Conservation (phyloP, 2,113 vertebrate genomes). For the Brienomyrus longianalis region DNA sequence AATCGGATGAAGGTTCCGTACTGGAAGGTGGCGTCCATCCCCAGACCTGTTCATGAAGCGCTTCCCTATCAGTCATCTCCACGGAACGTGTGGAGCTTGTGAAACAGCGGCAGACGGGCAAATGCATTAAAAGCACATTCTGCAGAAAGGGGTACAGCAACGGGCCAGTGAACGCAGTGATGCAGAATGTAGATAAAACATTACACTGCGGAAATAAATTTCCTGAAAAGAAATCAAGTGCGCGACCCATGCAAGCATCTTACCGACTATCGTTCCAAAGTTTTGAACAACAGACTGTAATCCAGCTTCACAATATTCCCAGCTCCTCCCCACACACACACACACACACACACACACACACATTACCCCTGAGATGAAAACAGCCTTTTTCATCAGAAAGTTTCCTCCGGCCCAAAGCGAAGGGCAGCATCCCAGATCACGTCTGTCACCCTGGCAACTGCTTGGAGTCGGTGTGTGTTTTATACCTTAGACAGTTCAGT, state of each 20-base stretch:
- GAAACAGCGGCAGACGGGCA: not conserved
- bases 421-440: not conserved
- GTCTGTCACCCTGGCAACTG: slow-evolving; percentile 9
- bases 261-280: not conserved
- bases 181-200: not conserved
- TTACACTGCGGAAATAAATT: not conserved
- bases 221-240: slow-evolving; percentile 1
- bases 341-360: too few species aligned
- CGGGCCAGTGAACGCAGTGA: not conserved
- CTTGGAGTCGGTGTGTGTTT: not conserved
- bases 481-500: slow-evolving; percentile 14
- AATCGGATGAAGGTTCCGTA: not conserved
- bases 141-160: not conserved
- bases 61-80: not conserved
- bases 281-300: not conserved
- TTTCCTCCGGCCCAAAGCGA: not conserved
- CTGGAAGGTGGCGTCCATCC: not conserved
- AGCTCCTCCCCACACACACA: too few species aligned
- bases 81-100: not conserved
- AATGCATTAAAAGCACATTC: not conserved
- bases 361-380: not conserved
- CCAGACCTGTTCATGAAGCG: not conserved
- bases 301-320: not conserved
- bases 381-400: not conserved
- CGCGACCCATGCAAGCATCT: not conserved